phyloP scores from a whole-genome alignment of 1,140 invertebrate genomes.

The Dreissena polymorpha region DNA sequence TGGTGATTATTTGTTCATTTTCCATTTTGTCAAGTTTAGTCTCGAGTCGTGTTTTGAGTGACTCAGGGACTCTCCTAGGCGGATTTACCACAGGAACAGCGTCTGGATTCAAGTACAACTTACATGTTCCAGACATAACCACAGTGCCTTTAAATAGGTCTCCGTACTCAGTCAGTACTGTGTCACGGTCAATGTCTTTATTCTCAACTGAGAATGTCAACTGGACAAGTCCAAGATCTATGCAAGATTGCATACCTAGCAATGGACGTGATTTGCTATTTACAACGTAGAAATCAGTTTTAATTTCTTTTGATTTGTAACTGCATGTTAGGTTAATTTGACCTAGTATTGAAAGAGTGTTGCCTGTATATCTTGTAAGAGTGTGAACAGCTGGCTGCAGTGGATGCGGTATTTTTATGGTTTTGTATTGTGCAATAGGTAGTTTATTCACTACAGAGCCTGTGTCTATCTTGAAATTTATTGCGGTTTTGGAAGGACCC shows the following conservation, averaged over 20 bases:
- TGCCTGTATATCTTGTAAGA: background rate
- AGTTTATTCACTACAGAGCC: too few species aligned
- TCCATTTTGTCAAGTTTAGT: constrained; percentile 23
- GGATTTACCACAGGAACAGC: constrained; percentile 28
- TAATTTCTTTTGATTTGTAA: background rate
- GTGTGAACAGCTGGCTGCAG: background rate
- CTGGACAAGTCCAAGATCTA: background rate
- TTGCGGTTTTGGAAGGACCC: too few species aligned
- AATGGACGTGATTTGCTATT: too few species aligned
- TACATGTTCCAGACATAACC: constrained; percentile 29
- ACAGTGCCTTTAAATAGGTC: constrained; percentile 51
- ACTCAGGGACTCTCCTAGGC: constrained; percentile 22
- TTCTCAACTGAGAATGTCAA: constrained; percentile 6
- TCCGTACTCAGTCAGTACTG: background rate
- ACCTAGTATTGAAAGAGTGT: background rate
- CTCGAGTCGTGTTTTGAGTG: constrained; percentile 15
- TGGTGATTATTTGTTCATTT: constrained; percentile 66
- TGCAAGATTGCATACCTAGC: too few species aligned
- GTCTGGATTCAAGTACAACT: constrained; percentile 18
- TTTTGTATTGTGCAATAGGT: too few species aligned
- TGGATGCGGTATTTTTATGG: background rate
- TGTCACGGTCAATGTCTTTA: background rate
- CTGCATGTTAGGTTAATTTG: background rate
- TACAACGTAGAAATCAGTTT: background rate
- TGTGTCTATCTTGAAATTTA: too few species aligned